Evolutionary conservation across 2,113 vertebrate species (phyloP).

Genomic region (Phasianus colchicus): DNA sequence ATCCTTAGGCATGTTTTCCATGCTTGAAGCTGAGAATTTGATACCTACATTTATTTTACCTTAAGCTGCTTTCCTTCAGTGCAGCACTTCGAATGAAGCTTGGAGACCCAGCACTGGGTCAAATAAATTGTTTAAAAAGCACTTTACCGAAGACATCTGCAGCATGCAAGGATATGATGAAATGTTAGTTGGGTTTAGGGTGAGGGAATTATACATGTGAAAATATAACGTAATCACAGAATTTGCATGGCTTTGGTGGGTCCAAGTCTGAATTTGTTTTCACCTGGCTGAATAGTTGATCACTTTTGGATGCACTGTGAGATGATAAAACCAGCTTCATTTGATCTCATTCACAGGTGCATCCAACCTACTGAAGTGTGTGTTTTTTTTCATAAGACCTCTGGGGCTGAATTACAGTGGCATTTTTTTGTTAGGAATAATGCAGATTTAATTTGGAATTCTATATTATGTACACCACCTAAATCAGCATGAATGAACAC

Average conservation of each 20-base stretch:
- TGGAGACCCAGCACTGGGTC: accelerated
- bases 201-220: neutral
- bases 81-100: neutral
- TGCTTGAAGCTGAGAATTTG: neutral
- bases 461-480: accelerated
- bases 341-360: neutral
- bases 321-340: neutral
- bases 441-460: neutral
- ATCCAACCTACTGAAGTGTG: neutral
- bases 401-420: neutral
- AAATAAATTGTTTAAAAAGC: neutral
- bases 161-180: neutral
- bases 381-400: neutral
- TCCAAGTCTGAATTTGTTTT: neutral
- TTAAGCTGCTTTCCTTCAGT: neutral
- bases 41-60: neutral
- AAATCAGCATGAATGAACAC: neutral
- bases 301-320: accelerated
- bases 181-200: neutral
- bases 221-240: neutral
- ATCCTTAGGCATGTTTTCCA: neutral
- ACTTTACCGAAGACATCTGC: neutral
- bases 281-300: accelerated
- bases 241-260: neutral
- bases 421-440: neutral